Evolutionary conservation across 2,797 vertebrate species (phyloP).

Genomic region (Arrhamphus sclerolepis): DNA sequence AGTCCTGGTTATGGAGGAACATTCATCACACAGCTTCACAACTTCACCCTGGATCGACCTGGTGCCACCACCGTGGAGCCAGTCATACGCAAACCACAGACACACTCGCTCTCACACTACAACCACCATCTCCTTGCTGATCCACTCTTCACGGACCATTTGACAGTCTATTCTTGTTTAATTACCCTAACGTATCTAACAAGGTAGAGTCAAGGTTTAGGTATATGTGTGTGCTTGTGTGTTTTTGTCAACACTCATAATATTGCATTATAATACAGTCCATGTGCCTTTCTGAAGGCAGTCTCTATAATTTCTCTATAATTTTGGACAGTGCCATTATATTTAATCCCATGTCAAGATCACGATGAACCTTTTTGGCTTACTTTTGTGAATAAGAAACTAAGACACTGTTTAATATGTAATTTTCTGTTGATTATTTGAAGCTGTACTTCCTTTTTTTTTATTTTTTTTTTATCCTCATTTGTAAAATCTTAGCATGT

Average conservation of each 20-base stretch:
- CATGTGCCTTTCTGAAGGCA: too few relatives aligned
- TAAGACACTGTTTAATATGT: too few relatives aligned
- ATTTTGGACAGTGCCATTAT: too few relatives aligned
- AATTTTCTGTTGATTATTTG: too few relatives aligned
- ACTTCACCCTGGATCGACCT: conserved; percentile 38
- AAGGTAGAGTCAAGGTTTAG: conserved; percentile 38
- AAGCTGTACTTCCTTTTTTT: too few relatives aligned
- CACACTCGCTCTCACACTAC: conserved; percentile 8
- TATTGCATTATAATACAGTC: too few relatives aligned
- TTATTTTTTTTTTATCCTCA: too few relatives aligned
- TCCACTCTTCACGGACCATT: conserved; percentile 57
- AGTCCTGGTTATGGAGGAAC: conserved; percentile 36
- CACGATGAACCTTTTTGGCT: too few relatives aligned
- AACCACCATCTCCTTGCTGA: conserved; percentile 27
- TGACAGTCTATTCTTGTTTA: conserved; percentile 62
- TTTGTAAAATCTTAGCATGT: too few relatives aligned
- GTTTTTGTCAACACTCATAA: neutral
- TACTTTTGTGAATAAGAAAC: too few relatives aligned
- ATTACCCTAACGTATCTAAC: conserved; percentile 52
- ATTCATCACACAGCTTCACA: conserved; percentile 58
- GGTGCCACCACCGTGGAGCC: conserved; percentile 8
- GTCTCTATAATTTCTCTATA: too few relatives aligned
- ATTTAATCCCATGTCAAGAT: too few relatives aligned
- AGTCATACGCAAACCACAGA: neutral
- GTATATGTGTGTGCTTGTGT: conserved; percentile 2